Percentiles rank a stretch among this genome's conserved stretches.
These are phyloP conservation scores for Anoura caudifer DNA, from an alignment of 2,113 vertebrate genomes.

Conservation along the genomic window DNA sequence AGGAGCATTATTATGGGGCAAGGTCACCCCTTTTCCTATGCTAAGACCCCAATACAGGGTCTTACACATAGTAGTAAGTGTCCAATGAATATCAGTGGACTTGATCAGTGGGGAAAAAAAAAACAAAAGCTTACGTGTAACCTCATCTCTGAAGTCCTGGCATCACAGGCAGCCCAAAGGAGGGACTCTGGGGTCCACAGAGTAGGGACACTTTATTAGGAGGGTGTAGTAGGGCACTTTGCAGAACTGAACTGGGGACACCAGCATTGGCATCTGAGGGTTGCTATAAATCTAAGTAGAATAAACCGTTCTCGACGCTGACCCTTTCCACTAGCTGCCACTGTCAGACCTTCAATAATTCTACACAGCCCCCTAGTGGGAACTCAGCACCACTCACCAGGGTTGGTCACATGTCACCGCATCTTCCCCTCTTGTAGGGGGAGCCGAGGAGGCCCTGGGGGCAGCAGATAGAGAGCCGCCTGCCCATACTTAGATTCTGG, in stretches of 20 bases:
- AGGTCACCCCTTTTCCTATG: background rate
- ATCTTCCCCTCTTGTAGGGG: background rate
- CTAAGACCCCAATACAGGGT: background rate
- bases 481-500: background rate
- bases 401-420: rapidly evolving
- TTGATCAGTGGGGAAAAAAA: background rate
- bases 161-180: background rate
- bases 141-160: background rate
- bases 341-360: background rate
- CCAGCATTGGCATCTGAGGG: background rate
- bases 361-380: background rate
- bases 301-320: background rate
- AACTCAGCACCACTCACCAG: background rate
- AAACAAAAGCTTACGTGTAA: background rate
- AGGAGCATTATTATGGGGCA: background rate
- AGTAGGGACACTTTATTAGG: background rate
- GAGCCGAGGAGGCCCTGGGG: background rate
- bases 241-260: background rate
- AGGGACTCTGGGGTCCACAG: background rate
- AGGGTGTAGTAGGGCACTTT: background rate
- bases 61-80: background rate
- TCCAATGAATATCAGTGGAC: background rate
- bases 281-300: background rate
- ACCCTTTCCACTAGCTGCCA: background rate
- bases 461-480: no score